Percentiles rank a stretch among this genome's conserved stretches.
These are phyloP conservation scores for Sympetrum striolatum DNA, from an alignment of 2,888 invertebrate species.

Conservation along the genomic window DNA sequence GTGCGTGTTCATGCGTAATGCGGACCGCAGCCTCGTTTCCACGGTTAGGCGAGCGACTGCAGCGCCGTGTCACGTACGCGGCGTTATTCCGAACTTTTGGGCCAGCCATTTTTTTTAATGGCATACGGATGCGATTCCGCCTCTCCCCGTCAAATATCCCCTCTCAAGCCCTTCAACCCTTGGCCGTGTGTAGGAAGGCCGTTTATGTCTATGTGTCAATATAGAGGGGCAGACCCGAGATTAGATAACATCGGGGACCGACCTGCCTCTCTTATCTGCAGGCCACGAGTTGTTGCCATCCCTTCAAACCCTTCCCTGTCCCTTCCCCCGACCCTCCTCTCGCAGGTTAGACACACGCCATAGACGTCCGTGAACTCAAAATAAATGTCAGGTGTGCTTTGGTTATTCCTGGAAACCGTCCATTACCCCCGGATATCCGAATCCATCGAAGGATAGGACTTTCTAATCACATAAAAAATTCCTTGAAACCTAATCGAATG, in stretches of 20 bases:
- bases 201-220: slow-evolving; percentile 41
- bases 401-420: too few relatives aligned
- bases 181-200: not conserved
- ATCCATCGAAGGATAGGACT: too few relatives aligned
- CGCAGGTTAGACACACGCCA: not conserved
- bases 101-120: not conserved
- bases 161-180: not conserved
- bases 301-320: not conserved
- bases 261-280: not conserved
- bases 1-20: slow-evolving; percentile 4
- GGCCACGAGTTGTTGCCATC: not conserved
- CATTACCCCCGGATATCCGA: too few relatives aligned
- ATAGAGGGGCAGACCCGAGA: slow-evolving; percentile 6
- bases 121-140: slow-evolving; percentile 16
- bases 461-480: too few relatives aligned
- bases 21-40: too few relatives aligned
- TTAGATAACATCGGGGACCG: slow-evolving; percentile 26
- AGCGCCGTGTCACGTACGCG: not conserved
- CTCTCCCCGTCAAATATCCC: not conserved
- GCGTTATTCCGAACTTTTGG: not conserved
- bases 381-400: too few relatives aligned
- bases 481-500: too few relatives aligned
- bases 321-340: not conserved
- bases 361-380: too few relatives aligned
- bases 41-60: not conserved